These are phyloP conservation scores for Tokudaia muenninki DNA, from an alignment of 2,797 vertebrate genomes.

Conservation along the genomic window DNA sequence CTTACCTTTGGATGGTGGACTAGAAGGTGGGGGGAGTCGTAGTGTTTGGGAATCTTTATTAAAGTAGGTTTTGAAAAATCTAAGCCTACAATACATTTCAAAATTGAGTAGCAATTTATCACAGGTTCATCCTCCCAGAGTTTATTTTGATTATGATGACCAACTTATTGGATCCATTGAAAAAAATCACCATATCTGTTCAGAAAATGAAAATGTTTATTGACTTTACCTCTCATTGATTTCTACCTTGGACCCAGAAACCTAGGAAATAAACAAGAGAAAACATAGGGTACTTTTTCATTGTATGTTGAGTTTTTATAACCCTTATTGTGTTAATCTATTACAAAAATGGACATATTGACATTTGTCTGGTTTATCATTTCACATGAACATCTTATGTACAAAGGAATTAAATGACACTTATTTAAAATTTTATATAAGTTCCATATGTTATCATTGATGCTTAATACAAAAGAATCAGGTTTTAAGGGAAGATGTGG, in stretches of 20 bases:
- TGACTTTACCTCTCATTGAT: background rate
- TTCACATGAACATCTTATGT: background rate
- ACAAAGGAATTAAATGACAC: background rate
- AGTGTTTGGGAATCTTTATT: background rate
- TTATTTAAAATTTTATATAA: background rate
- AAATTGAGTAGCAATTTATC: background rate
- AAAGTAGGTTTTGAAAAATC: background rate
- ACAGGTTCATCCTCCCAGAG: background rate
- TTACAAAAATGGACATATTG: background rate
- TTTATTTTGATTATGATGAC: background rate
- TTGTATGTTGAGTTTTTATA: background rate
- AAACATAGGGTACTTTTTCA: background rate
- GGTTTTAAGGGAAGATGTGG: slow-evolving; percentile 1
- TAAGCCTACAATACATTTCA: background rate
- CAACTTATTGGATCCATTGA: background rate
- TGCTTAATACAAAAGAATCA: background rate
- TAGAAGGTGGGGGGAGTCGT: background rate
- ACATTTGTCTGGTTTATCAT: background rate
- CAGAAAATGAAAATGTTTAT: background rate
- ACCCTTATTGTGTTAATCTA: background rate
- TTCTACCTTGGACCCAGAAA: background rate
- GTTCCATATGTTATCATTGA: background rate
- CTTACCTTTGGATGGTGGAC: background rate
- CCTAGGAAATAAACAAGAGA: background rate
- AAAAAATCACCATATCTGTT: background rate